Evolutionary conservation across 2,888 invertebrate species (phyloP), one percentile per base, ranked within the genome.

Genomic region (Dryocosmus kuriphilus): DNA sequence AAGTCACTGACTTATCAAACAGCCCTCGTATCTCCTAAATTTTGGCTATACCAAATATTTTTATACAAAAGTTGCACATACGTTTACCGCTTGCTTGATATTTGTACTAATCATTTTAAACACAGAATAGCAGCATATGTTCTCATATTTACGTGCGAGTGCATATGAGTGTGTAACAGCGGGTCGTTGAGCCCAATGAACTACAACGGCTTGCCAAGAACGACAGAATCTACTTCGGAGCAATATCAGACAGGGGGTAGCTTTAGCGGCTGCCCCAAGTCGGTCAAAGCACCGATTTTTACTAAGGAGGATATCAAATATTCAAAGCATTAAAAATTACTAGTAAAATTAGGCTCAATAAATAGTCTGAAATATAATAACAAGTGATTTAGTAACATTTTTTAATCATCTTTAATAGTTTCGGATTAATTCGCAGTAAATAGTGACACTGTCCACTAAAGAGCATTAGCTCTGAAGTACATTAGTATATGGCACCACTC

Each of bases 41-140:
- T n/a, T 38, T 38, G 35, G 11, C 11, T 38, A 38, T 38, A 11
- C 9, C 30, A 71, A 51, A 30, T 71, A 78, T 84, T 78, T 85
- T 86, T 85, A 84, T 81, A 79, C 82, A 85, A 82, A 83, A 82
- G 80, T 38, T 83, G 85, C 84, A 84, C 82, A 80, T 74, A 77
- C 79, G 81, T 85, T 86, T 87, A 87, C 88, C 87, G 86, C 87
- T 84, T 85, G 83, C 84, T 82, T 80, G 76, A 78, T 83, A 81
- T 83, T 84, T 81, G 83, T 74, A 80, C 80, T 80, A 83, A 80
- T 78, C 82, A 82, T 85, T 84, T n/a, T n/a, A n/a, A 78, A 80
- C 84, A 79, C 78, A 81, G 2, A 41, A 41, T 38, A 77, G 79
- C 80, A 80, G 80, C 62, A 79, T 77, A 77, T 75, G 38, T 77